A percentile compares a stretch with the other conserved stretches of the same genome.
These are phyloP conservation scores for Ciconia stormi DNA, from an alignment of 2,113 vertebrate species.

Conservation along the genomic window DNA sequence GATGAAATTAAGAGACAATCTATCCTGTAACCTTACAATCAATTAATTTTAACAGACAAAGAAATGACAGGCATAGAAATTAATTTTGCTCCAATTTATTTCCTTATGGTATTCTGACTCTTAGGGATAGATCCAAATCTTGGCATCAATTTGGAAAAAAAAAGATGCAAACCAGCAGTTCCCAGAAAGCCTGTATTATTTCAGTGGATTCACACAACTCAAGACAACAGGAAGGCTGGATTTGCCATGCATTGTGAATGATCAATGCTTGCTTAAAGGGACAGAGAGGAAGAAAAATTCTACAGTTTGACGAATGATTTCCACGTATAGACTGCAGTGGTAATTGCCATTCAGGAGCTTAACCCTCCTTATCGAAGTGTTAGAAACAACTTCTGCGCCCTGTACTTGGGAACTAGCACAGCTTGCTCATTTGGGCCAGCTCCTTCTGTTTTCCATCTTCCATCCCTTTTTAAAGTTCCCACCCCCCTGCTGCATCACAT, in stretches of 20 bases:
- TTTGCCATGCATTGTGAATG: background rate
- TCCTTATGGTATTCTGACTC: background rate
- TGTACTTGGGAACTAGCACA: background rate
- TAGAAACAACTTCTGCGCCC: background rate
- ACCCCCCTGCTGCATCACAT: background rate
- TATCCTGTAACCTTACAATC: background rate
- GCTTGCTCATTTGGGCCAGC: background rate
- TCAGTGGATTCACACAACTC: background rate
- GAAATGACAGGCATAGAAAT: background rate
- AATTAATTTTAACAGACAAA: background rate
- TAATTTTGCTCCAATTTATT: background rate
- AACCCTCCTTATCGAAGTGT: background rate
- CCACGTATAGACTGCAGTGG: background rate
- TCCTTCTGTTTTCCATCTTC: conserved; percentile 25
- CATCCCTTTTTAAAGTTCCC: background rate
- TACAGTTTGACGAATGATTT: background rate
- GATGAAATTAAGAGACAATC: background rate
- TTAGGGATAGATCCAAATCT: background rate
- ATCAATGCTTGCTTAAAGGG: background rate
- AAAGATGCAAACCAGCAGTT: background rate
- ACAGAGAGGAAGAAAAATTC: background rate
- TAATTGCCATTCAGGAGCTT: background rate
- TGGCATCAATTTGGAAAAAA: background rate
- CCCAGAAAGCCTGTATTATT: background rate
- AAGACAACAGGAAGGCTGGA: background rate